Percentiles rank a stretch among this genome's conserved stretches.
phyloP scores from a whole-genome alignment of 2,888 invertebrate genomes.

The Volucella zonaria region DNA sequence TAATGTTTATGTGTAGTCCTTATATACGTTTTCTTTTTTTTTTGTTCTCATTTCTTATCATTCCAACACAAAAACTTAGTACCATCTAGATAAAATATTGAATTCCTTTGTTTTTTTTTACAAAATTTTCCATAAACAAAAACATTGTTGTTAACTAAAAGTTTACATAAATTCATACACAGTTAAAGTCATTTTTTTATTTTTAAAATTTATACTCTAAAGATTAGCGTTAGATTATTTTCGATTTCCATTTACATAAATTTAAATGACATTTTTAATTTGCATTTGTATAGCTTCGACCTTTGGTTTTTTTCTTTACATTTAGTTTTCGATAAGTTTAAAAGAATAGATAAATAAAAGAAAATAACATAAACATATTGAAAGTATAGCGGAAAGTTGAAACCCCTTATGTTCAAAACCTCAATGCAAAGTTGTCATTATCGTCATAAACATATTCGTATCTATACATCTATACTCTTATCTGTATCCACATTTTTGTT shows the following conservation, averaged over 20 bases:
- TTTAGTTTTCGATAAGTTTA: background rate
- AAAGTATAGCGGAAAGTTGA: constrained; percentile 56
- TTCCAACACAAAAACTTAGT: constrained; percentile 46
- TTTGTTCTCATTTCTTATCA: constrained; percentile 38
- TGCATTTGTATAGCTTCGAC: no score
- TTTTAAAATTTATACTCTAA: no score
- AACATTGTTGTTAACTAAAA: constrained; percentile 14
- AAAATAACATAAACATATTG: constrained; percentile 8
- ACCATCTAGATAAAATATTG: constrained; percentile 22
- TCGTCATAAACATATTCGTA: constrained; percentile 21
- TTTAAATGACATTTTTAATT: no score
- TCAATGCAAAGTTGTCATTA: constrained; percentile 52
- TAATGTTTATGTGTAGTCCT: constrained; percentile 65
- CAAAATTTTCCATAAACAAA: constrained; percentile 8
- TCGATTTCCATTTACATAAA: no score
- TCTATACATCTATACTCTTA: background rate
- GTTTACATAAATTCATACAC: constrained; percentile 4
- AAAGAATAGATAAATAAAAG: constrained; percentile 14
- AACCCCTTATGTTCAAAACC: constrained; percentile 67
- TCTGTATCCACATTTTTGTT: background rate
- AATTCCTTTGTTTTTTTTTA: background rate
- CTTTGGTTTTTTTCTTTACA: background rate
- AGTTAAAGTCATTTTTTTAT: no score
- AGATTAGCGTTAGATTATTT: no score
- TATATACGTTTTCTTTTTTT: constrained; percentile 40